Evolutionary conservation across 2,113 vertebrate species (phyloP).

Genomic region (Phrynosoma blainvillii): DNA sequence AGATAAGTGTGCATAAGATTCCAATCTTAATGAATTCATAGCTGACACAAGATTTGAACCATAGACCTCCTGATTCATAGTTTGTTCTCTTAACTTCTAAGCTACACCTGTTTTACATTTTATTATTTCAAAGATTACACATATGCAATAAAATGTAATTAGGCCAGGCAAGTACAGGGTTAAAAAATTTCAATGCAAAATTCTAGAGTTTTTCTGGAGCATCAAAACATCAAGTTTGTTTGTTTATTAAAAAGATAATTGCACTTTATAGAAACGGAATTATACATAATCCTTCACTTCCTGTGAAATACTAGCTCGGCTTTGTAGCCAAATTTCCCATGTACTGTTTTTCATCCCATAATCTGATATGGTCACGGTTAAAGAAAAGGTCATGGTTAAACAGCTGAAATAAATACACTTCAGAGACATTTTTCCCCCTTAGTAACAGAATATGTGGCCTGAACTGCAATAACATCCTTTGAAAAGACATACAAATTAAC

Average conservation of each 20-base stretch:
- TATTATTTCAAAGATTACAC: neutral
- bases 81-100: neutral
- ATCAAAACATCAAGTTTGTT: neutral
- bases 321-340: neutral
- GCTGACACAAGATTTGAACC: neutral
- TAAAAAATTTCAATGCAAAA: neutral
- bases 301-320: neutral
- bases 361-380: neutral
- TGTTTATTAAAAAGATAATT: neutral
- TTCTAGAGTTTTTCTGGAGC: neutral
- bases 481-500: neutral
- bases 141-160: neutral
- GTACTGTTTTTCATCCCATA: neutral
- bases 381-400: neutral
- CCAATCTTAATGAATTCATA: neutral
- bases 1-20: neutral
- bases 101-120: neutral
- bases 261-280: neutral
- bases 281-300: neutral
- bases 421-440: neutral
- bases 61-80: neutral
- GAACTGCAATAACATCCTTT: neutral
- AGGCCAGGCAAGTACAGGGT: neutral
- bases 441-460: neutral
- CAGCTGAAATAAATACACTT: neutral